Evolutionary conservation across 2,797 vertebrate genomes (phyloP).

Genomic region (Anguilla pacifica): DNA sequence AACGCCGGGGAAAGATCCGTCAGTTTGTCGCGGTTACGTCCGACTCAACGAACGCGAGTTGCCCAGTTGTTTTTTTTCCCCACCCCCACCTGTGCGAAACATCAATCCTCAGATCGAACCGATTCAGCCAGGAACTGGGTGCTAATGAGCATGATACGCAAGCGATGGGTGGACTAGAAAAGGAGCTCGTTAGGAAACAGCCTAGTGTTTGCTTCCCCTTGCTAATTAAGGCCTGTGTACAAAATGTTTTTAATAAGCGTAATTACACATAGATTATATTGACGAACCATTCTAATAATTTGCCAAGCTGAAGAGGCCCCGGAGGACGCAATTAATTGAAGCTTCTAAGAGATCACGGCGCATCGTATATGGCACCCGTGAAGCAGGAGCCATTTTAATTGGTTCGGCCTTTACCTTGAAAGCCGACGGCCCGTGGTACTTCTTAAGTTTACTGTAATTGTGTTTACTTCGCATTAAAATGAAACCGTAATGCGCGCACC

Average conservation of each 20-base stretch:
- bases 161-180: background rate
- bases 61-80: background rate
- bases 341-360: background rate
- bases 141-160: background rate
- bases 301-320: background rate
- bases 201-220: background rate
- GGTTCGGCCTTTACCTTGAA: background rate
- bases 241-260: slow-evolving; percentile 19
- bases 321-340: slow-evolving; percentile 6
- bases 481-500: background rate
- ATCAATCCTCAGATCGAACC: background rate
- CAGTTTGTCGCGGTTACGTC: background rate
- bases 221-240: background rate
- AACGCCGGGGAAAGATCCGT: background rate
- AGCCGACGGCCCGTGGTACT: no score
- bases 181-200: background rate
- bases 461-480: background rate
- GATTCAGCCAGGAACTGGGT: background rate
- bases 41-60: background rate
- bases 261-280: slow-evolving; percentile 6
- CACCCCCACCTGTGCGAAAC: background rate
- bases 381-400: background rate
- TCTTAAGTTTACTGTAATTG: no score
- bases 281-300: slow-evolving; percentile 12
- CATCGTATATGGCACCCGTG: background rate